Evolutionary conservation across 2,888 invertebrate genomes (phyloP).

Genomic region (Caenorhabditis doughertyi): DNA sequence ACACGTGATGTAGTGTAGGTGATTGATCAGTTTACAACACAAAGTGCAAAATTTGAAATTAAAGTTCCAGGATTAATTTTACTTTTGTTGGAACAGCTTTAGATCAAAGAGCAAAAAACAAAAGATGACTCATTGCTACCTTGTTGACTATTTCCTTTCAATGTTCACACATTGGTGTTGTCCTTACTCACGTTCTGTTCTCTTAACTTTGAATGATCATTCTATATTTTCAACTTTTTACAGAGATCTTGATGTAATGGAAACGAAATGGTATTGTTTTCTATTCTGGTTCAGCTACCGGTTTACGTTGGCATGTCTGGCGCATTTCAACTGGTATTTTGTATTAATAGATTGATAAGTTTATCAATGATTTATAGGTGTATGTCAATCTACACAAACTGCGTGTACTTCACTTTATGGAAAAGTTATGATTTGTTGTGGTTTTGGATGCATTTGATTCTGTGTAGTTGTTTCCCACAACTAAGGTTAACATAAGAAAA

Average conservation of each 20-base stretch:
- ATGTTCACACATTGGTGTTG: conserved; percentile 3
- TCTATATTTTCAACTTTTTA: not conserved
- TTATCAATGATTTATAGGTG: conserved; percentile 56
- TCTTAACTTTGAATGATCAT: not conserved
- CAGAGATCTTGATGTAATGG: conserved; percentile 49
- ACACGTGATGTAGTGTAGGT: conserved; percentile 48
- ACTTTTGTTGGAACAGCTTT: not conserved
- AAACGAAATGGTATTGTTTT: conserved; percentile 72
- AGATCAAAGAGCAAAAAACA: not conserved
- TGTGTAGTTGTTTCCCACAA: conserved; percentile 79
- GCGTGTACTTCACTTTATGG: conserved; percentile 81
- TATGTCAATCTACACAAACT: conserved; percentile 78
- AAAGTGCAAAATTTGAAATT: conserved; percentile 24
- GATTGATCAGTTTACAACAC: conserved; percentile 48
- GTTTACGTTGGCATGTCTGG: conserved; percentile 79
- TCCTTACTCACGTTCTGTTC: not conserved
- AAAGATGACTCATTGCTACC: conserved; percentile 30
- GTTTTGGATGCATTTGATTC: conserved; percentile 81
- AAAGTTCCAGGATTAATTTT: not conserved
- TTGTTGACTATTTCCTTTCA: conserved; percentile 36
- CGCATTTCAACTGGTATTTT: conserved; percentile 80
- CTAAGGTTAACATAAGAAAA: conserved; percentile 60
- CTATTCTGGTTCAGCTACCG: conserved; percentile 81
- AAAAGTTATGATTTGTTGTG: conserved; percentile 81
- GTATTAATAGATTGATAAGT: not conserved